phyloP scores from a whole-genome alignment of 2,797 vertebrate species.

The Scolopax bukidnonensis region DNA sequence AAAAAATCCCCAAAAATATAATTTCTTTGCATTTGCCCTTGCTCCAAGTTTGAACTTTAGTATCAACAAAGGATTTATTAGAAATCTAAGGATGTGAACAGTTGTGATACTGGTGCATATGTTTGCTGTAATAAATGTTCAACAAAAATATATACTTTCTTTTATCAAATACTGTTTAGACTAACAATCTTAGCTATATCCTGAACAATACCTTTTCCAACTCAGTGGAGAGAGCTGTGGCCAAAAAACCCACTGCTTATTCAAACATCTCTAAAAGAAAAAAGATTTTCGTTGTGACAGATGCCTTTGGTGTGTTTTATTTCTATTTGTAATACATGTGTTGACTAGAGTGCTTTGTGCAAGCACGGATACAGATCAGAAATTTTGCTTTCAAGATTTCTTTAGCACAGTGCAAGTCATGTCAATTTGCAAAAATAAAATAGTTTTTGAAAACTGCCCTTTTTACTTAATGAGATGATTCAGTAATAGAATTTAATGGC shows the following conservation, averaged over 20 bases:
- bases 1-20: not conserved
- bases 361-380: not conserved
- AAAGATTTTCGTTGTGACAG: not conserved
- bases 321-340: not conserved
- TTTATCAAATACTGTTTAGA: not conserved
- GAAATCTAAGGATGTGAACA: not conserved
- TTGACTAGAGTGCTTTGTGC: not conserved
- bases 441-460: not conserved
- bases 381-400: not conserved
- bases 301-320: not conserved
- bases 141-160: not conserved
- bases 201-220: not conserved
- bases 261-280: not conserved
- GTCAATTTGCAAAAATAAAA: not conserved
- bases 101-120: not conserved
- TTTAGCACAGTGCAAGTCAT: not conserved
- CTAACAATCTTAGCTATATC: not conserved
- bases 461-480: slow-evolving; percentile 61
- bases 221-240: not conserved
- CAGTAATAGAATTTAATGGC: slow-evolving; percentile 27
- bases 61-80: slow-evolving; percentile 7
- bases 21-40: slow-evolving; percentile 16
- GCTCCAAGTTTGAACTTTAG: not conserved
- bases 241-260: not conserved
- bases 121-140: not conserved